These are phyloP conservation scores for Astyanax mexicanus DNA, from an alignment of 2,797 vertebrate genomes.

Conservation along the genomic window DNA sequence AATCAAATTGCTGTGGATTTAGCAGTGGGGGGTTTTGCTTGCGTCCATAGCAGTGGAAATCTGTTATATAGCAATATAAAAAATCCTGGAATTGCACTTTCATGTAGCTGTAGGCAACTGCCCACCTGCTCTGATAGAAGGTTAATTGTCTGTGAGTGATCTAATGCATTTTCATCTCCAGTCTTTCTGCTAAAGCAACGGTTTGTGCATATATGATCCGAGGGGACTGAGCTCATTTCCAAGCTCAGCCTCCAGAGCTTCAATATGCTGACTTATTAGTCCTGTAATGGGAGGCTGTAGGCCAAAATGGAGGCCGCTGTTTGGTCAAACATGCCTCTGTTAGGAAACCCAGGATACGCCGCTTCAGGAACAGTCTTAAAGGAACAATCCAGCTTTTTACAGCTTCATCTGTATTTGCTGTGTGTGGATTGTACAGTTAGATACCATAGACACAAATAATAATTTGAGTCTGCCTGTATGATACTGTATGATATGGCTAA, in stretches of 20 bases:
- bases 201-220: not conserved
- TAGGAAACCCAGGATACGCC: not conserved
- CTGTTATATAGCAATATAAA: not conserved
- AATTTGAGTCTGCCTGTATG: too few relatives aligned
- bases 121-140: not conserved
- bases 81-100: not conserved
- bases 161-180: not conserved
- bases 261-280: not conserved
- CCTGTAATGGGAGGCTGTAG: not conserved
- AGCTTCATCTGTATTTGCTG: not conserved
- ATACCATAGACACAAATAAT: not conserved
- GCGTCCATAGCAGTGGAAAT: not conserved
- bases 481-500: too few relatives aligned
- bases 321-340: not conserved
- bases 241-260: not conserved
- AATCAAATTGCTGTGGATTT: constrained; percentile 18
- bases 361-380: too few relatives aligned
- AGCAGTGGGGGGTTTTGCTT: not conserved
- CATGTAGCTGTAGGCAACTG: not conserved
- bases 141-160: not conserved
- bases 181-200: not conserved
- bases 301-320: not conserved
- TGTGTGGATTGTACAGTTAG: not conserved
- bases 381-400: too few relatives aligned
- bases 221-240: not conserved